Conservation (phyloP, 2,797 vertebrate genomes). For the Xiphorhynchus erythropygius region DNA sequence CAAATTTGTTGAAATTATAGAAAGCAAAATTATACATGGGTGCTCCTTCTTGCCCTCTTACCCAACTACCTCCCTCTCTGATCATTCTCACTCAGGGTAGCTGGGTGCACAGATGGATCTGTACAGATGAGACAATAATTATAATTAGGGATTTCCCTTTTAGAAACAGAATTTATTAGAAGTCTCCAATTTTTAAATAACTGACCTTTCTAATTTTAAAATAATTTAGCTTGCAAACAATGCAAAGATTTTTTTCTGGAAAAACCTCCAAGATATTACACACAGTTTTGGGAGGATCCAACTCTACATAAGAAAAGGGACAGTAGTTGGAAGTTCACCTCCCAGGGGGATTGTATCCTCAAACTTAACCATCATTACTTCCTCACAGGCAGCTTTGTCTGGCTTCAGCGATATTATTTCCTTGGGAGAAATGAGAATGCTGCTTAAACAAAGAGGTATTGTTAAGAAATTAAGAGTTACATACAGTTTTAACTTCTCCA, state of each 20-base stretch:
- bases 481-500: not conserved
- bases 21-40: not conserved
- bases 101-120: not conserved
- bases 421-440: not conserved
- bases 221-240: not conserved
- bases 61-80: not conserved
- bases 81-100: not conserved
- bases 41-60: not conserved
- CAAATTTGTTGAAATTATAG: not conserved
- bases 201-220: not conserved
- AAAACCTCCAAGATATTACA: not conserved
- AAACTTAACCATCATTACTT: not conserved
- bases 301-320: not conserved
- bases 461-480: not conserved
- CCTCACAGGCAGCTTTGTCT: not conserved
- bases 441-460: not conserved
- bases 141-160: not conserved
- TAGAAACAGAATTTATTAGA: not conserved
- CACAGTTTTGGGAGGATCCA: not conserved
- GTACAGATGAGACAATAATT: not conserved
- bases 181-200: not conserved
- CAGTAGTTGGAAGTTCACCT: not conserved
- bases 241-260: not conserved
- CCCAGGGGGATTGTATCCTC: not conserved
- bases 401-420: not conserved